Evolutionary conservation across 1,140 invertebrate species (phyloP).

Genomic region (Apis dorsata): DNA sequence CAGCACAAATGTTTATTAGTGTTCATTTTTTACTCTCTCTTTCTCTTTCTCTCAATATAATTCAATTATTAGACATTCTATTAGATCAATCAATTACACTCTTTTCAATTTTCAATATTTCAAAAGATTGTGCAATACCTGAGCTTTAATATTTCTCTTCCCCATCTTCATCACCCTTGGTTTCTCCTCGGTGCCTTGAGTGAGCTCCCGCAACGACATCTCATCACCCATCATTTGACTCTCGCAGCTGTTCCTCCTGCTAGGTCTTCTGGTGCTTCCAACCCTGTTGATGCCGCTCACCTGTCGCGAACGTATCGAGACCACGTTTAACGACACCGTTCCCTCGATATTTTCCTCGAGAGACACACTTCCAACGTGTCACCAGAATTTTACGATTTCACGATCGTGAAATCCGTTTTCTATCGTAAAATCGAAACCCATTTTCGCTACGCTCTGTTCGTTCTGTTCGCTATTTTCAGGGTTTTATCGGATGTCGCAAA

Average conservation of each 20-base stretch:
- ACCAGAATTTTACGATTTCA: not conserved
- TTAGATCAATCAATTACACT: too few relatives aligned
- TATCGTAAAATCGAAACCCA: slow-evolving; percentile 19
- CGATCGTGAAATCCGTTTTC: slow-evolving; percentile 3
- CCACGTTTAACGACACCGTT: slow-evolving; percentile 35
- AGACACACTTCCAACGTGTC: not conserved
- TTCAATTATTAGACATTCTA: too few relatives aligned
- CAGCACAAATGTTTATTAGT: too few relatives aligned
- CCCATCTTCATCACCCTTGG: slow-evolving; percentile 88
- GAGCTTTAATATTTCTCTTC: slow-evolving; percentile 92
- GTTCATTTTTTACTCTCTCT: too few relatives aligned
- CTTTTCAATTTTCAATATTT: not conserved
- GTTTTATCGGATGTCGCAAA: not conserved
- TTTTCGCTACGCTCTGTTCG: too few relatives aligned
- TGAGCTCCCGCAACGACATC: slow-evolving; percentile 74
- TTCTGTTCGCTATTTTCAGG: too few relatives aligned
- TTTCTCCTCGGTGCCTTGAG: slow-evolving; percentile 80
- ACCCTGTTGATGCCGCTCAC: slow-evolving; percentile 72
- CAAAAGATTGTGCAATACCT: slow-evolving; percentile 68
- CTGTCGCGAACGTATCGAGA: slow-evolving; percentile 51
- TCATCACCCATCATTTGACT: slow-evolving; percentile 74
- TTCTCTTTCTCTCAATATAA: too few relatives aligned
- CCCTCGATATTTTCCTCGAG: not conserved
- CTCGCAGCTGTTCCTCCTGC: slow-evolving; percentile 74
- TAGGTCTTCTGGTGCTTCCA: slow-evolving; percentile 72